phyloP scores from a whole-genome alignment of 2,888 invertebrate genomes.

The Eupithecia abbreviata region DNA sequence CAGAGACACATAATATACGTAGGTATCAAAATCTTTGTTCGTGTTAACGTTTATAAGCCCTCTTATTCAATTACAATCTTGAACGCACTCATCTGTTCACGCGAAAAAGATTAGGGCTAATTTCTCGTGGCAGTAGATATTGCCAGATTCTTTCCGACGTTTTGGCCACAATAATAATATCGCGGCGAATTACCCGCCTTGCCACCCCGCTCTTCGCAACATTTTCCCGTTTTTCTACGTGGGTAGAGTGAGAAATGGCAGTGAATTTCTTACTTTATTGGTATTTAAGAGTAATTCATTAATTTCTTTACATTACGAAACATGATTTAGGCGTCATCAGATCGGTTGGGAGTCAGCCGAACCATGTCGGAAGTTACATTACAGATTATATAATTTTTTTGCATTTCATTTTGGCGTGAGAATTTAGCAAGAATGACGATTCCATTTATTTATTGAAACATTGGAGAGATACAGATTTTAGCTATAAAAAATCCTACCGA shows the following conservation, averaged over 20 bases:
- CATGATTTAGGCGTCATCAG: neutral
- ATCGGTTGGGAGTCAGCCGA: neutral
- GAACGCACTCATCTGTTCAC: constrained; percentile 28
- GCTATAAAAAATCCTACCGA: neutral
- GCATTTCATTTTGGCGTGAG: neutral
- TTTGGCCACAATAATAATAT: constrained; percentile 70
- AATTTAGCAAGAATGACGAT: neutral
- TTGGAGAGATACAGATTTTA: neutral
- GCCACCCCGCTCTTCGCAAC: constrained; percentile 62
- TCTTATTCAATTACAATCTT: constrained; percentile 21
- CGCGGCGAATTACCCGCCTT: constrained; percentile 66
- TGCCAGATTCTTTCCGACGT: constrained; percentile 63
- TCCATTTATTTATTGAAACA: neutral
- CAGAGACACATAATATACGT: neutral
- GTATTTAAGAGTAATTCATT: neutral
- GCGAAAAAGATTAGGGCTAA: constrained; percentile 47
- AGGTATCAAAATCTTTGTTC: neutral
- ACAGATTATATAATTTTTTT: neutral
- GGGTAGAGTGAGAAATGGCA: constrained; percentile 8
- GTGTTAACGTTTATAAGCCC: constrained; percentile 19
- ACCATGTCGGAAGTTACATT: neutral
- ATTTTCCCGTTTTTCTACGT: constrained; percentile 48
- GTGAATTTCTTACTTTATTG: neutral
- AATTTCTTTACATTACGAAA: neutral
- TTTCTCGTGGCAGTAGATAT: constrained; percentile 55